Base-by-base conservation (phyloP, 2,888 invertebrate genomes). In the Seira sanloemensis region DNA sequence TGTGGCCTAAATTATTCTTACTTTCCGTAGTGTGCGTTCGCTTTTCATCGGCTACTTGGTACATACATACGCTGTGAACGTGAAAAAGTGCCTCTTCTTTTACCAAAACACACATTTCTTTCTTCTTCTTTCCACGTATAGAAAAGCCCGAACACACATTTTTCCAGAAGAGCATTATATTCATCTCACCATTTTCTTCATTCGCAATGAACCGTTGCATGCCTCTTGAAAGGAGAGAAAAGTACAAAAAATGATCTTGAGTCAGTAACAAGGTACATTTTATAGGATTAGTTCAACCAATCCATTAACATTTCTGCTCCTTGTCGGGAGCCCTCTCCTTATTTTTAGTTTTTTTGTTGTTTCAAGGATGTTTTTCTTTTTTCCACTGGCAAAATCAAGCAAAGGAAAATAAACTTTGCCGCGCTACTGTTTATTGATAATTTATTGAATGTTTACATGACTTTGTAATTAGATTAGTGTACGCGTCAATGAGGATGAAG, bases 1-100 rank as follows among this genome's bases (percentile, higher is more conserved):
- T 84, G 84, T 84, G 84, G 84, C 84, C 84, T 84, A 84, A 84
- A 84, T 84, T 84, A 84, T 84, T 84, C 84, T 84, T 84, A 75
- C 78, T 84, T 84, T 78, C 78, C 84, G 84, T 84, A 75, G 66
- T 84, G 84, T 84, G 84, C 84, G 84, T 84, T 84, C 84, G 84
- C 84, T 79, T 79, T 84, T 84, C 84, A 84, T 84, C 84, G 84
- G 84, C 84, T 62, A 62, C 71, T 81, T 62, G 37, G 69, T 77
- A 68, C 16, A 21, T 62, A 21, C 62, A 50, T 62, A 62, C 19
- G 21, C n/a, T 37, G 5, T 37, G 12, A 12, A 62, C 62, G 21
- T 62, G 12, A 7, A 9, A 16, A 19, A 21, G 19, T 62, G 9
- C 62, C 62, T 23, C 19, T 2, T 21, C 37, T 37, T 12, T 5